Conservation (phyloP, 2,797 vertebrate species). For the Coranthus polyacanthus region DNA sequence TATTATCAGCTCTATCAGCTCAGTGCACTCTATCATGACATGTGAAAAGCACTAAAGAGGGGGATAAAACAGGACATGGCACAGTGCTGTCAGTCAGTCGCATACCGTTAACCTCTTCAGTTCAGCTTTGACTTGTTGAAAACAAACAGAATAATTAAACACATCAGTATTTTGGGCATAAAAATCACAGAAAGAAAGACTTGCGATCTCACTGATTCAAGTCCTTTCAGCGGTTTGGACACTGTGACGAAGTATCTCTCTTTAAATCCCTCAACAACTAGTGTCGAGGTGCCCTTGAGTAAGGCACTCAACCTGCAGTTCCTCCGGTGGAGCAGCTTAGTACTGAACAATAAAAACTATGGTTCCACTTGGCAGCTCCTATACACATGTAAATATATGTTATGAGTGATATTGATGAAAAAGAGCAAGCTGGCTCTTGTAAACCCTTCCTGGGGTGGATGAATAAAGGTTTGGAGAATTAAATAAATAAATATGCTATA, state of each 20-base stretch:
- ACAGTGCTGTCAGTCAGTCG: constrained; percentile 60
- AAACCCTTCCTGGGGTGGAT: constrained; percentile 26
- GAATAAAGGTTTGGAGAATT: constrained; percentile 39
- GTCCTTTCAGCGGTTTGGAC: constrained; percentile 1
- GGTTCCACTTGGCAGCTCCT: constrained; percentile 27
- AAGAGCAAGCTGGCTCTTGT: constrained; percentile 30
- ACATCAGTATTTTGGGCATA: constrained; percentile 53
- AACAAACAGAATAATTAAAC: constrained; percentile 57
- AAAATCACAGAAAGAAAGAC: constrained; percentile 42
- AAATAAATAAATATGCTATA: constrained; percentile 84
- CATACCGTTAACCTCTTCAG: constrained; percentile 40
- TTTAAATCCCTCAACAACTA: constrained; percentile 47
- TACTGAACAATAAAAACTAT: constrained; percentile 23
- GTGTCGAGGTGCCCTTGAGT: constrained; percentile 66
- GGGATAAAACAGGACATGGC: constrained; percentile 26
- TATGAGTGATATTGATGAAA: constrained; percentile 11
- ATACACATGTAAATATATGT: background rate
- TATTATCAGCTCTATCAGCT: constrained; percentile 15
- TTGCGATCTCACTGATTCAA: constrained; percentile 26
- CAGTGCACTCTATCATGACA: background rate
- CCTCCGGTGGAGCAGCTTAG: constrained; percentile 42
- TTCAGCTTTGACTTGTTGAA: constrained; percentile 27
- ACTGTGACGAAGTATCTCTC: constrained; percentile 8
- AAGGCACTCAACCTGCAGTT: constrained; percentile 75
- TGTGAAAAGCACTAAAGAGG: constrained; percentile 17